Conservation (phyloP, 2,888 invertebrate species). For the Lepidocyrtoides sp. region DNA sequence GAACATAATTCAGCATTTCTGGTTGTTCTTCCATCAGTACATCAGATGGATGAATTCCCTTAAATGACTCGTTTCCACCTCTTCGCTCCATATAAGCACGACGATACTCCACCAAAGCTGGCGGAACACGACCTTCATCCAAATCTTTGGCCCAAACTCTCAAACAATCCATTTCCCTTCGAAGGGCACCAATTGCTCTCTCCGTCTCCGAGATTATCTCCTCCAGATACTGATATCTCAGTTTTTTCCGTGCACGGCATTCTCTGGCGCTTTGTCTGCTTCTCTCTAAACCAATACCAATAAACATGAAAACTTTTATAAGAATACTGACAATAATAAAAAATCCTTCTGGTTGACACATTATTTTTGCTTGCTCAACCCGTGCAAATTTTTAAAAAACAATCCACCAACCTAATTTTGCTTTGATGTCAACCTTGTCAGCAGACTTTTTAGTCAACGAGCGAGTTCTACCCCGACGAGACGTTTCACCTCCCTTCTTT, state of each 20-base stretch:
- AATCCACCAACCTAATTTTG: conserved; percentile 95
- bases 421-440: conserved; percentile 97
- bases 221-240: conserved; percentile 98
- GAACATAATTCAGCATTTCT: conserved; percentile 40
- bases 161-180: conserved; percentile 97
- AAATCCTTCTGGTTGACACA: too few relatives aligned
- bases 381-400: background rate
- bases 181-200: conserved; percentile 94
- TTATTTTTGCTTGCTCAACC: too few relatives aligned
- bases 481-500: conserved; percentile 91
- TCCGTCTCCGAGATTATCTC: conserved; percentile 97
- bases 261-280: conserved; percentile 99
- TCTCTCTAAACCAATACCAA: conserved; percentile 92
- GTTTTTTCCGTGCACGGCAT: conserved; percentile 98
- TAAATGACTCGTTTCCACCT: conserved; percentile 92
- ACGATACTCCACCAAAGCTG: conserved; percentile 88
- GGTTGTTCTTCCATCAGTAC: conserved; percentile 73
- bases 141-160: conserved; percentile 91
- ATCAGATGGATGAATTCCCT: conserved; percentile 85
- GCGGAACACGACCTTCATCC: conserved; percentile 93
- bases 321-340: too few relatives aligned
- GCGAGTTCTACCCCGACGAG: conserved; percentile 96
- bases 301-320: conserved; percentile 32
- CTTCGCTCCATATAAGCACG: conserved; percentile 87
- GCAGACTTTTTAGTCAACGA: conserved; percentile 90